Percentiles rank a stretch among this genome's conserved stretches.
Conservation (phyloP, 2,888 invertebrate genomes). For the Myopa tessellatipennis region DNA sequence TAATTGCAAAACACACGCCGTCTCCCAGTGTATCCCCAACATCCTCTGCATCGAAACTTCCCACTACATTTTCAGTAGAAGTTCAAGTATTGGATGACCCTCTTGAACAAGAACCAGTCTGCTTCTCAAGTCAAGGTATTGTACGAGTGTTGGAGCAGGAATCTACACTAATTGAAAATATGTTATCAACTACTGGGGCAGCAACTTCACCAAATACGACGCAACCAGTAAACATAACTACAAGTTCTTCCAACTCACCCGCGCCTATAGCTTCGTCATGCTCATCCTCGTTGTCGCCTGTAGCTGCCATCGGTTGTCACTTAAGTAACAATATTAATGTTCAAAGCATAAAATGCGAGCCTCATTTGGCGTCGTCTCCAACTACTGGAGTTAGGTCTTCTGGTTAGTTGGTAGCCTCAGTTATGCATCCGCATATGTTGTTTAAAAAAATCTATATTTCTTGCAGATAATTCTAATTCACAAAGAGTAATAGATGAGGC, state of each 20-base stretch:
- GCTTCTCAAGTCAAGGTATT: neutral
- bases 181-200: constrained; percentile 22
- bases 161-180: constrained; percentile 20
- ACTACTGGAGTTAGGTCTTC: constrained; percentile 8
- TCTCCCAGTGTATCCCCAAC: neutral
- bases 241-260: constrained; percentile 31
- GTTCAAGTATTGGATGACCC: neutral
- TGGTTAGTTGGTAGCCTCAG: neutral
- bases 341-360: constrained; percentile 42
- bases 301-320: constrained; percentile 10
- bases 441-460: constrained; percentile 2
- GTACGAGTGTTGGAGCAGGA: neutral
- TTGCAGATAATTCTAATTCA: constrained; percentile 17
- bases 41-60: constrained; percentile 12
- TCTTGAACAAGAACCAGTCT: neutral
- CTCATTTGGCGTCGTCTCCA: constrained; percentile 37
- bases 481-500: constrained; percentile 22
- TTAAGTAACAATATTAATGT: constrained; percentile 31
- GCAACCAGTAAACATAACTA: constrained; percentile 1
- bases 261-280: constrained; percentile 13
- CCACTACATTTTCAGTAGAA: constrained; percentile 8
- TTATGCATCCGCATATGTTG: neutral
- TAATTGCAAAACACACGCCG: neutral
- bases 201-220: constrained; percentile 13
- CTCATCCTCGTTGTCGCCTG: constrained; percentile 14